Percentiles rank a stretch among this genome's conserved stretches.
Evolutionary conservation across 2,888 invertebrate species (phyloP).

Genomic region (Pecten maximus): DNA sequence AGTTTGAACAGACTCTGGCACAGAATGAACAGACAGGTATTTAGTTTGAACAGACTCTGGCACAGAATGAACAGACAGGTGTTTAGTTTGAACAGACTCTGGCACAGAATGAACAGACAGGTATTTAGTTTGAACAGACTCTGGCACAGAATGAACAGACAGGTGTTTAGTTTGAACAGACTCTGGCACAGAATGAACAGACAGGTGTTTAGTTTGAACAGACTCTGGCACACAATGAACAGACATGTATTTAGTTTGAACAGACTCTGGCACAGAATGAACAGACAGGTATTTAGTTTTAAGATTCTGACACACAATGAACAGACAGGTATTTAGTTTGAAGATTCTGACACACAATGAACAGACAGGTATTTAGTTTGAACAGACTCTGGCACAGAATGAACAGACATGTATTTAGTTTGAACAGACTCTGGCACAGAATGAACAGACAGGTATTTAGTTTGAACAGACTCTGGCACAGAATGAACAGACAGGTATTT

Average conservation of each 20-base stretch:
- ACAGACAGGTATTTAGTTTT: conserved; percentile 92
- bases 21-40: conserved; percentile 96
- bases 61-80: conserved; percentile 97
- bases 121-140: conserved; percentile 97
- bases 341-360: conserved; percentile 98
- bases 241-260: conserved; percentile 96
- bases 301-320: conserved; percentile 98
- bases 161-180: conserved; percentile 95
- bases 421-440: conserved; percentile 98
- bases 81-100: conserved; percentile 98
- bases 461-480: conserved; percentile 99
- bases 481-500: conserved; percentile 95
- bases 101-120: conserved; percentile 98
- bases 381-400: conserved; percentile 98
- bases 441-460: conserved; percentile 95
- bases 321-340: conserved; percentile 95
- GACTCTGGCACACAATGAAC: conserved; percentile 98
- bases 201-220: conserved; percentile 97
- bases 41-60: conserved; percentile 98
- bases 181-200: conserved; percentile 98
- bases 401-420: conserved; percentile 97
- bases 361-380: conserved; percentile 95
- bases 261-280: conserved; percentile 98
- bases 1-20: conserved; percentile 98
- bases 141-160: conserved; percentile 99